These are phyloP conservation scores for Brachionus manjavacas DNA, from an alignment of 1,140 invertebrate species.

Conservation along the genomic window DNA sequence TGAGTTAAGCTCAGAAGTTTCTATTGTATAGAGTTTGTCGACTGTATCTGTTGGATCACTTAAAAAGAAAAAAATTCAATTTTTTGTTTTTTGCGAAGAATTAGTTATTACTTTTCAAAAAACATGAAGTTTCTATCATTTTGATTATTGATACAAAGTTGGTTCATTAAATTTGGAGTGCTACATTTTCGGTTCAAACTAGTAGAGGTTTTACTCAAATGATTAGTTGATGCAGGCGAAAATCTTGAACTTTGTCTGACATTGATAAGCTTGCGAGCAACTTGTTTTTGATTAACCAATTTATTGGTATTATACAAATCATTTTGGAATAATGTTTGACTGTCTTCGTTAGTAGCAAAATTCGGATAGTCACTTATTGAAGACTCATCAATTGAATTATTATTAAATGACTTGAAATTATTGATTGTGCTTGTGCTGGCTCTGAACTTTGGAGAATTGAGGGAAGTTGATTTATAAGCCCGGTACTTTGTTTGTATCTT, in stretches of 20 bases:
- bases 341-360: not conserved
- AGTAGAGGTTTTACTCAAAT: not conserved
- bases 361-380: not conserved
- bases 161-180: not conserved
- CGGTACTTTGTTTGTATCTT: constrained; percentile 25
- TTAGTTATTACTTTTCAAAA: not conserved
- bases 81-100: not conserved
- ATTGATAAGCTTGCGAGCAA: not conserved
- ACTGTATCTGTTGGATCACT: not conserved
- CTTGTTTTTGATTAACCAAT: not conserved
- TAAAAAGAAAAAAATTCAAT: not conserved
- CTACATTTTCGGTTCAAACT: not conserved
- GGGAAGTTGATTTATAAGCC: constrained; percentile 15
- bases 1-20: not conserved
- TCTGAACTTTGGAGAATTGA: not conserved
- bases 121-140: constrained; percentile 3
- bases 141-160: not conserved
- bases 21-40: not conserved
- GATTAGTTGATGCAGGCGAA: not conserved
- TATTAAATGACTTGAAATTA: not conserved
- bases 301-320: not conserved
- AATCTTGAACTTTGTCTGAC: not conserved
- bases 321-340: not conserved
- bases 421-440: not conserved
- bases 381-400: constrained; percentile 7